These are phyloP conservation scores for Ctenomys sociabilis DNA, from an alignment of 2,113 vertebrate species.

Conservation along the genomic window DNA sequence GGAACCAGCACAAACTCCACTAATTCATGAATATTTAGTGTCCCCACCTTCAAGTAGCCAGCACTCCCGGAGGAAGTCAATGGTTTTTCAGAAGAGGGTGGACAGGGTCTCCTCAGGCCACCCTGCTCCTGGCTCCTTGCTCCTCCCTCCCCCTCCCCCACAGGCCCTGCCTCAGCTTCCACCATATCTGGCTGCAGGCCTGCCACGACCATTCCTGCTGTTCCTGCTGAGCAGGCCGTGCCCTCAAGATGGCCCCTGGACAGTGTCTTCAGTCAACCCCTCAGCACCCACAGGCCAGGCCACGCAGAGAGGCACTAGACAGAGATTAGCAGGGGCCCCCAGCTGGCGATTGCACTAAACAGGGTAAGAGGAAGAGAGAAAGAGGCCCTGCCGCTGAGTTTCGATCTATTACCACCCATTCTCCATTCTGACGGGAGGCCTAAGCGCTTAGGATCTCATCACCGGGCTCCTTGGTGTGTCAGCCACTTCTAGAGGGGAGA, in stretches of 20 bases:
- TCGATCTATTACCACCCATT: background rate
- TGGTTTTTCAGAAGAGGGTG: constrained; percentile 86
- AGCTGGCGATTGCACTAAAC: background rate
- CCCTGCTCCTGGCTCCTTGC: background rate
- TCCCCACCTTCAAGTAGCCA: constrained; percentile 62
- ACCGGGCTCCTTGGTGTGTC: background rate
- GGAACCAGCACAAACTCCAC: constrained; percentile 84
- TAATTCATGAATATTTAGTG: constrained; percentile 93
- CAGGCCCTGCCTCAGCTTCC: constrained; percentile 74
- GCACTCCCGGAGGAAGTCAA: constrained; percentile 88
- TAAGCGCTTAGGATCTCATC: background rate
- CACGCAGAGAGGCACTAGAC: background rate
- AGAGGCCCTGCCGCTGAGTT: background rate
- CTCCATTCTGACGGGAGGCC: background rate
- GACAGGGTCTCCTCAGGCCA: constrained; percentile 9
- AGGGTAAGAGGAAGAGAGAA: background rate
- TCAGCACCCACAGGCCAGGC: constrained; percentile 21
- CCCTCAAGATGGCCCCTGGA: constrained; percentile 61
- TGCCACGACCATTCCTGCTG: constrained; percentile 65
- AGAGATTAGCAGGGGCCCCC: background rate
- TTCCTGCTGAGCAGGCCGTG: constrained; percentile 26
- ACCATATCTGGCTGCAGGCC: constrained; percentile 72
- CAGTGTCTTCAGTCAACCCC: constrained; percentile 41
- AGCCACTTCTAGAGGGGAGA: background rate
- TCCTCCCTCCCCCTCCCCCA: constrained; percentile 53